These are phyloP conservation scores for Pseudopleuronectes americanus DNA, from an alignment of 2,797 vertebrate genomes.

Conservation along the genomic window DNA sequence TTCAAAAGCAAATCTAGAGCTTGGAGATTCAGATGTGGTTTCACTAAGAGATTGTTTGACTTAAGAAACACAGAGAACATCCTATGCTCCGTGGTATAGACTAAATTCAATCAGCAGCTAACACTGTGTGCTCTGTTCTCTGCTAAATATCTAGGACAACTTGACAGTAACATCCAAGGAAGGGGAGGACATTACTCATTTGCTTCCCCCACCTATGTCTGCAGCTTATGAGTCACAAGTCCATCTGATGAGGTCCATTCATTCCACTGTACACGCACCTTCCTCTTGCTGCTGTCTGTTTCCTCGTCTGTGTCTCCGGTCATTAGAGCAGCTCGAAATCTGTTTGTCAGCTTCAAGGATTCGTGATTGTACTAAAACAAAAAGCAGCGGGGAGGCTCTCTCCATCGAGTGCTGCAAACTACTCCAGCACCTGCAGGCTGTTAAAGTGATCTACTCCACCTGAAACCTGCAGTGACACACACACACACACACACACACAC, in stretches of 20 bases:
- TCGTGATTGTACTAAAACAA: constrained; percentile 64
- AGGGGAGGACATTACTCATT: constrained; percentile 47
- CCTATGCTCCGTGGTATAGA: background rate
- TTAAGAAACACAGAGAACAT: background rate
- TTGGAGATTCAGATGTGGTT: too few species aligned
- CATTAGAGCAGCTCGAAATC: constrained; percentile 57
- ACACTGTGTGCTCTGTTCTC: constrained; percentile 2
- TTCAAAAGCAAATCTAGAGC: too few species aligned
- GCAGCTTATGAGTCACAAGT: constrained; percentile 51
- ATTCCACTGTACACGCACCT: constrained; percentile 31
- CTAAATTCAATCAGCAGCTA: constrained; percentile 19
- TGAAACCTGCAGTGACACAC: constrained; percentile 16
- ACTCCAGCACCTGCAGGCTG: constrained; percentile 51
- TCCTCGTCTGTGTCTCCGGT: constrained; percentile 51
- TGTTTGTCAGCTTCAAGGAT: constrained; percentile 62
- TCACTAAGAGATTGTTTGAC: too few species aligned
- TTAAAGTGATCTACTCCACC: constrained; percentile 43
- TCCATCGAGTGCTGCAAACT: constrained; percentile 45
- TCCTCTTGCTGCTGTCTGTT: constrained; percentile 46
- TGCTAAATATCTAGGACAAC: constrained; percentile 33
- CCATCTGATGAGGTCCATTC: constrained; percentile 47
- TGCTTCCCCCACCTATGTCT: constrained; percentile 38
- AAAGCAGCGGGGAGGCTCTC: constrained; percentile 50
- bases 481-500: too few species aligned
- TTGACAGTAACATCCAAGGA: constrained; percentile 51